Evolutionary conservation across 2,797 vertebrate genomes (phyloP), one percentile per base, ranked within the genome.

Genomic region (Apogon hyalosoma): DNA sequence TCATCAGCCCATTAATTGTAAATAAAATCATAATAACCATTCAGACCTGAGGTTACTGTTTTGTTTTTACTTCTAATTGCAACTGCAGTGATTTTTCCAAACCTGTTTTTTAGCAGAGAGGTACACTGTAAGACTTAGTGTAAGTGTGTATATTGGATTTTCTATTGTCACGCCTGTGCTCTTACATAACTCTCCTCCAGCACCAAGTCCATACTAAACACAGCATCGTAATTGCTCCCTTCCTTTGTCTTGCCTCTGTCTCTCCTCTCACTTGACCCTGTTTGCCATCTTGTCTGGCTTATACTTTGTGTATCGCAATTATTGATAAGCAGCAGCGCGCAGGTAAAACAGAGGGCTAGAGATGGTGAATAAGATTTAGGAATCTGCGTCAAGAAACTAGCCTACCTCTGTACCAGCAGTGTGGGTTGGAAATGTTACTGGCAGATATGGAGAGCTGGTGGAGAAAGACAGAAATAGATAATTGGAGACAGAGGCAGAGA

Each of bases 391-490:
- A 75, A 82, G 69, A 66, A 71, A 75, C 81, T 71, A 77, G 83
- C 50, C 56, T 52, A 69, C 69, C 67, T 45, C 56, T 70, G 64
- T 73, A 72, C 63, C 69, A 77, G 57, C 66, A 84, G 84, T 88
- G 85, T 92, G 89, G 90, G 88, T 74, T 89, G 83, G 70, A 81
- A 86, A 84, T 80, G 65, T 77, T 83, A 75, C 77, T 86, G 87
- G 77, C 80, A 83, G 82, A 86, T 79, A 82, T 60, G 77, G 75
- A 76, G 78, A 75, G 72, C 62, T 84, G 78, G 74, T 82, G 74
- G 59, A 82, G 63, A 72, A 67, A 85, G 80, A 88, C 82, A 84
- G 76, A 90, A 90, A 90, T 89, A 89, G 86, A 89, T 87, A 85
- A 86, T 83, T 86, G 82, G 84, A 88, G 84, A 84, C 54, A 80